Percentiles rank a stretch among this genome's conserved stretches.
phyloP scores from a whole-genome alignment of 2,113 vertebrate species.

The Pelobates fuscus region DNA sequence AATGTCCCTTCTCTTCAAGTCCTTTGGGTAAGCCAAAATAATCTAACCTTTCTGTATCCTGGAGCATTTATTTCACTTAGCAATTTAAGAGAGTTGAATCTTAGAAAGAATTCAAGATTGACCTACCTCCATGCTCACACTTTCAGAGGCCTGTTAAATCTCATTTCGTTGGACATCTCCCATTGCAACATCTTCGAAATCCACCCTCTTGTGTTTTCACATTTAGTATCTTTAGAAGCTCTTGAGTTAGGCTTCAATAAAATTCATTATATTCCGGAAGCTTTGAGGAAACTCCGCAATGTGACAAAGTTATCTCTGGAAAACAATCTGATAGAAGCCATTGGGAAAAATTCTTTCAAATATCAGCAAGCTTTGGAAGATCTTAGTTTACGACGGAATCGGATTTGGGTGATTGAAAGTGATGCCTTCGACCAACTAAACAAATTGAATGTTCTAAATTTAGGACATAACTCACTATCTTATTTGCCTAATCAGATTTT shows the following conservation, averaged over 20 bases:
- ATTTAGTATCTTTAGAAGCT: slow-evolving; percentile 56
- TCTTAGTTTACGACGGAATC: slow-evolving; percentile 65
- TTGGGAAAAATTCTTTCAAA: slow-evolving; percentile 62
- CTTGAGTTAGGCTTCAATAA: slow-evolving; percentile 61
- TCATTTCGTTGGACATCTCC: slow-evolving; percentile 62
- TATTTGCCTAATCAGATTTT: slow-evolving; percentile 70
- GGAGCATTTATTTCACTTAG: slow-evolving; percentile 60
- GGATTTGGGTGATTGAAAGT: slow-evolving; percentile 61
- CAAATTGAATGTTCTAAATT: slow-evolving; percentile 61
- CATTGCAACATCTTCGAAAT: slow-evolving; percentile 64
- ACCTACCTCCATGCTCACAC: slow-evolving; percentile 61
- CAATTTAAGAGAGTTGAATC: slow-evolving; percentile 58
- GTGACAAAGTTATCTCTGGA: slow-evolving; percentile 58
- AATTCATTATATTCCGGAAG: slow-evolving; percentile 59
- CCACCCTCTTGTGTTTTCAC: slow-evolving; percentile 63
- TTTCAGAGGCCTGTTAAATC: slow-evolving; percentile 60
- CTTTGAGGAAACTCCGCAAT: slow-evolving; percentile 60
- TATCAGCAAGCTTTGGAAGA: slow-evolving; percentile 50
- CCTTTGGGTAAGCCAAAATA: slow-evolving; percentile 64
- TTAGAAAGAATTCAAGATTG: slow-evolving; percentile 60
- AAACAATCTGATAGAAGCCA: slow-evolving; percentile 62
- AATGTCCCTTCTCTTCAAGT: slow-evolving; percentile 61
- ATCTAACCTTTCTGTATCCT: slow-evolving; percentile 61
- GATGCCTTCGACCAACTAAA: slow-evolving; percentile 61
- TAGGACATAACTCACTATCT: slow-evolving; percentile 63